Conservation (phyloP, 2,797 vertebrate species). For the Picus viridis region DNA sequence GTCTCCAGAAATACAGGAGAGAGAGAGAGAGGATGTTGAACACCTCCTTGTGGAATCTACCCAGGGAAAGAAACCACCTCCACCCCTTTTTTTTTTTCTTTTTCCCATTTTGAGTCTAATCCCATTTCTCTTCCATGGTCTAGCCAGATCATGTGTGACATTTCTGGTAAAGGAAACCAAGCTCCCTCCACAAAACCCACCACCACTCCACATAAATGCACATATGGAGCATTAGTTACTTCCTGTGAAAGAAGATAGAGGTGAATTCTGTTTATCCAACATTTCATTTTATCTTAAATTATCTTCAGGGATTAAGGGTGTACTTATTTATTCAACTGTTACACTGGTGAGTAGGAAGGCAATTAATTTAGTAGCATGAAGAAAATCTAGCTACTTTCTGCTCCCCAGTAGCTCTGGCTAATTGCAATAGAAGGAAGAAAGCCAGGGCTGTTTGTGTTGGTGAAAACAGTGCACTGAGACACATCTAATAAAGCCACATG, state of each 20-base stretch:
- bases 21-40: background rate
- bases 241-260: background rate
- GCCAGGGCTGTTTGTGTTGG: background rate
- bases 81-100: accelerated
- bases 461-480: conserved; percentile 1
- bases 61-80: background rate
- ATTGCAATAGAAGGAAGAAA: background rate
- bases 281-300: conserved; percentile 8
- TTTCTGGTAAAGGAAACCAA: background rate
- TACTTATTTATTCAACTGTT: conserved; percentile 3
- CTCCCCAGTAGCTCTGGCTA: background rate
- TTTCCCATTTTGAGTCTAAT: background rate
- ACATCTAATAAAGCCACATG: background rate
- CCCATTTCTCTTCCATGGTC: background rate
- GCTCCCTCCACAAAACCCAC: background rate
- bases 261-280: background rate
- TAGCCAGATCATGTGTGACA: background rate
- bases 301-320: background rate
- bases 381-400: background rate
- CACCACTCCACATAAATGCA: background rate
- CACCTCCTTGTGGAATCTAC: background rate
- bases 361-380: conserved; percentile 1
- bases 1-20: background rate
- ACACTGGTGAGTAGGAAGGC: background rate
- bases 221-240: background rate